Evolutionary conservation across 2,888 invertebrate genomes (phyloP), one percentile per base, ranked within the genome.

Genomic region (Theretra japonica): DNA sequence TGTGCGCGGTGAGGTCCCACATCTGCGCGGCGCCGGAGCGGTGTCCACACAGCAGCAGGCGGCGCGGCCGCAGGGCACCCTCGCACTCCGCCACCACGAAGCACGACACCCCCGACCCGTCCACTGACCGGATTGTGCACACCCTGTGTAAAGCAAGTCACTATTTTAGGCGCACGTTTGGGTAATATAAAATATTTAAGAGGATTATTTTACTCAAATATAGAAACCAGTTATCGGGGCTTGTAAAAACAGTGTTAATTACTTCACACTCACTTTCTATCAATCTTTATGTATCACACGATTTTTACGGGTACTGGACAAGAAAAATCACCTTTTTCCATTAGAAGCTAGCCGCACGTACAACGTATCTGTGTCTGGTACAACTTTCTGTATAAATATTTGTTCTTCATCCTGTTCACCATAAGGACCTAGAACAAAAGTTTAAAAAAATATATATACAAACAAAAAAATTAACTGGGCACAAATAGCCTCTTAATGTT

Each of bases 331-430:
- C 97, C 97, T 96, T 92, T 98, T 98, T 0, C 99, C 99, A 89
- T 98, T 99, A 0, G 99, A 99, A 1, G 99, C 99, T 62, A 99
- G 94, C 71, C 99, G 95, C 17, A 99, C 98, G 88, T 98, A 99
- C 30, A 99, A 90, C 76, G 98, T 98, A 89, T 99, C 98, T 0
- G 99, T 98, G 86, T 99, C 99, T 0, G 99, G 99, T 19, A 99
- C 98, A 17, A 99, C 98, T 95, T 99, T 99, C 90, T 99, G 99
- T 68, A 99, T 97, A 87, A 99, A 99, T 74, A 99, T 97, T 94
- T 99, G 99, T 84, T 99, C 99, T 86, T 99, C 99, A 86, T 99
- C 99, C 89, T 99, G 98, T 87, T 99, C 99, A 0, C 99, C 99
- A 88, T 98, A 99, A 0, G 99, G 99, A 6, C 99, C 98, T 88